phyloP scores from a whole-genome alignment of 2,888 invertebrate species.

The Conchocele bisecta region DNA sequence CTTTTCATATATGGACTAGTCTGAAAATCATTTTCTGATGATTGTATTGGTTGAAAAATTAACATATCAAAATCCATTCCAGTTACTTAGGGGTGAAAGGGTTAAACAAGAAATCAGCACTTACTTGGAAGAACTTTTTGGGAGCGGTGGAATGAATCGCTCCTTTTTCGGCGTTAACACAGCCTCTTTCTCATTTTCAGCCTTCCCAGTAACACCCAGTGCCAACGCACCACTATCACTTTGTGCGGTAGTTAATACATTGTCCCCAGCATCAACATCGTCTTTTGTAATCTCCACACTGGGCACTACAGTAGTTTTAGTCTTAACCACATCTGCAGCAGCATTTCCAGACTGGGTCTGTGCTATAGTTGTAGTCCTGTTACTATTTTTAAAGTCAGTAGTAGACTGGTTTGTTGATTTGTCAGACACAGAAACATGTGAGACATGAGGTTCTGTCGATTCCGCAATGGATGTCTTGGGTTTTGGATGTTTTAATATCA shows the following conservation, averaged over 20 bases:
- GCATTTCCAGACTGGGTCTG: conserved; percentile 14
- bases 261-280: neutral
- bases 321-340: neutral
- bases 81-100: too few species aligned
- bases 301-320: neutral
- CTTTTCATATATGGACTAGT: too few species aligned
- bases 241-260: neutral
- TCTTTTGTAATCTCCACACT: neutral
- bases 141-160: conserved; percentile 59
- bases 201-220: neutral
- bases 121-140: conserved; percentile 75
- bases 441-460: conserved; percentile 11
- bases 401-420: conserved; percentile 18
- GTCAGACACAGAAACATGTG: conserved; percentile 8
- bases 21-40: too few species aligned
- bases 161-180: conserved; percentile 65
- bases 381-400: neutral
- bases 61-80: too few species aligned
- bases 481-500: conserved; percentile 52
- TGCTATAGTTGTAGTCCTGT: conserved; percentile 1
- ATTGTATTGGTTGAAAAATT: too few species aligned
- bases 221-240: neutral
- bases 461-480: conserved; percentile 20
- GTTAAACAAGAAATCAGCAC: too few species aligned
- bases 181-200: conserved; percentile 31